A percentile compares a stretch with the other conserved stretches of the same genome.
Conservation (phyloP, 30 jellyfish, hydroid and myxozoan genomes). For the Aurelia sp. region DNA sequence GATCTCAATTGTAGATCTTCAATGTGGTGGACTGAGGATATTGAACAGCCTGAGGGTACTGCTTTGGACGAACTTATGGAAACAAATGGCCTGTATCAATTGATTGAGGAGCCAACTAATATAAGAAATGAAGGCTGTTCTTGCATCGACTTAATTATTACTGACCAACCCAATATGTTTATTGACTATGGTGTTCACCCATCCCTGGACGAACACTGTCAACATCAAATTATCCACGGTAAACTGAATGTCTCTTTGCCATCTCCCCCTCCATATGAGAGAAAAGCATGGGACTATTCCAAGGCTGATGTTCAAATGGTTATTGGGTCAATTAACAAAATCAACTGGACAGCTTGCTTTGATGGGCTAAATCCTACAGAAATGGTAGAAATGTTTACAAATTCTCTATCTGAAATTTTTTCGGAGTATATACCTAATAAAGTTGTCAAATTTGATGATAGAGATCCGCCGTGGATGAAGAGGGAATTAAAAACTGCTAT, state of each 20-base stretch:
- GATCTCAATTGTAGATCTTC: constrained; percentile 4
- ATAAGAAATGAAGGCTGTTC: too few species aligned
- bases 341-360: constrained; percentile 33
- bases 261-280: constrained; percentile 39
- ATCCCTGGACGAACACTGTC: too few species aligned
- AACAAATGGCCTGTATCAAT: too few species aligned
- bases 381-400: constrained; percentile 46
- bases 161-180: too few species aligned
- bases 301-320: constrained; percentile 35
- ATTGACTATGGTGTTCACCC: too few species aligned
- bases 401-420: constrained; percentile 31
- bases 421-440: constrained; percentile 38
- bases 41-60: constrained; percentile 20
- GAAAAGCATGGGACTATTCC: constrained; percentile 46
- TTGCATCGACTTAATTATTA: too few species aligned
- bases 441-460: constrained; percentile 59
- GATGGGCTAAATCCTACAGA: constrained; percentile 45
- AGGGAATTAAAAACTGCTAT: constrained; percentile 57
- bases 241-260: constrained; percentile 41
- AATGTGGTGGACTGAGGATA: constrained; percentile 62
- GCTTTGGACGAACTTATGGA: too few species aligned
- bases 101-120: too few species aligned
- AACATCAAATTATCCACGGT: not conserved
- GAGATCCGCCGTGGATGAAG: constrained; percentile 68
- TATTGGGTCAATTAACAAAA: constrained; percentile 18